These are phyloP conservation scores for Hemicordylus capensis DNA, from an alignment of 2,113 vertebrate species.

Conservation along the genomic window DNA sequence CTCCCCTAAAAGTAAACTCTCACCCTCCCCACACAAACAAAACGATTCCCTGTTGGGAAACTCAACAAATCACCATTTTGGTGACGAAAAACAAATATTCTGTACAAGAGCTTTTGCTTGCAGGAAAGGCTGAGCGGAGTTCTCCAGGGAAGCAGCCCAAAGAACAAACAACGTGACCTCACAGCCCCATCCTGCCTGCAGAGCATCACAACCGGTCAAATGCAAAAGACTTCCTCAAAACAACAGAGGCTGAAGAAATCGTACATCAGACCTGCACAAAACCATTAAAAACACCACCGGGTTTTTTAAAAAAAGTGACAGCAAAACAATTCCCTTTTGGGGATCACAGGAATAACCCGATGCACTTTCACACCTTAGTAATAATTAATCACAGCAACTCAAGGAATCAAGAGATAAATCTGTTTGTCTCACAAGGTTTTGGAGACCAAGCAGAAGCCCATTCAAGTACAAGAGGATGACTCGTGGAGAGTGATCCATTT, in stretches of 20 bases:
- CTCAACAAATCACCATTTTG: rapidly evolving
- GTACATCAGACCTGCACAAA: not conserved
- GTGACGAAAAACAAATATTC: not conserved
- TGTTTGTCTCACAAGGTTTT: not conserved
- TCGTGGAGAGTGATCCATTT: not conserved
- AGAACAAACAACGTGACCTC: not conserved
- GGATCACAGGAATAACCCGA: not conserved
- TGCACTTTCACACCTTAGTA: not conserved
- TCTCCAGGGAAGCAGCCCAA: not conserved
- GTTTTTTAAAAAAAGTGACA: not conserved
- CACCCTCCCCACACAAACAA: rapidly evolving
- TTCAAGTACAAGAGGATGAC: not conserved
- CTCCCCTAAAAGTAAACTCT: not conserved
- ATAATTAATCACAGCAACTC: not conserved
- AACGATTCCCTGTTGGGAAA: not conserved
- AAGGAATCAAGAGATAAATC: not conserved
- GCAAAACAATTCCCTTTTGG: not conserved
- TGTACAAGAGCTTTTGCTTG: not conserved
- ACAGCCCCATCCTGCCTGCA: not conserved
- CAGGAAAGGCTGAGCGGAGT: too few species aligned
- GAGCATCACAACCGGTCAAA: too few species aligned
- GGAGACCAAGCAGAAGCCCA: not conserved
- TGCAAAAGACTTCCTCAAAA: not conserved
- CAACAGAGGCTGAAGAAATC: not conserved
- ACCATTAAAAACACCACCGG: not conserved